Percentiles rank a stretch among this genome's conserved stretches.
Conservation (phyloP, 1,140 invertebrate genomes). For the Zaprionus lachaisei region DNA sequence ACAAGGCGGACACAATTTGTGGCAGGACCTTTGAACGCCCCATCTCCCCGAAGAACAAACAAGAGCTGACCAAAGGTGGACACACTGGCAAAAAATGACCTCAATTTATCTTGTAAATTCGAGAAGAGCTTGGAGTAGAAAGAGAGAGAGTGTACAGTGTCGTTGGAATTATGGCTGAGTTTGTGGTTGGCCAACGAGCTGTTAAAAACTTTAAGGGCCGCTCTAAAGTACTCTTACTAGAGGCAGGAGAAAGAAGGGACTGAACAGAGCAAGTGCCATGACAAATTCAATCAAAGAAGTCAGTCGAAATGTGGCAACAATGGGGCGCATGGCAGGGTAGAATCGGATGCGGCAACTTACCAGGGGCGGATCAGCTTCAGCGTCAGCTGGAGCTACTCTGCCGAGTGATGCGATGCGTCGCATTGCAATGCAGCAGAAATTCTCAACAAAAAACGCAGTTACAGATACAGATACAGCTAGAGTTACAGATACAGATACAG, state of each 20-base stretch:
- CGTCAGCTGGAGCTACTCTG: conserved; percentile 34
- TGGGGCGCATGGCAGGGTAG: conserved; percentile 43
- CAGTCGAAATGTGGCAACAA: conserved; percentile 30
- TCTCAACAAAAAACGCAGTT: conserved; percentile 52
- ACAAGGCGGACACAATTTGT: conserved; percentile 69
- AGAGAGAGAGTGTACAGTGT: conserved; percentile 33
- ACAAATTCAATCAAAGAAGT: conserved; percentile 72
- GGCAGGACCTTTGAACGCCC: conserved; percentile 51
- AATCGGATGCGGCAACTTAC: conserved; percentile 57
- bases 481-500: conserved; percentile 41
- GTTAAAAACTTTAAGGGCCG: conserved; percentile 59
- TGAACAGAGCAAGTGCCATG: conserved; percentile 49
- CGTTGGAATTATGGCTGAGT: conserved; percentile 73
- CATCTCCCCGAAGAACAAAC: conserved; percentile 41
- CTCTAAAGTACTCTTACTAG: conserved; percentile 12
- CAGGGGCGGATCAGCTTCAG: background rate
- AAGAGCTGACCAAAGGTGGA: conserved; percentile 63
- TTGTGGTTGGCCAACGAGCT: conserved; percentile 50
- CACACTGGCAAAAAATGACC: conserved; percentile 76
- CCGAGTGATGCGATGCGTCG: conserved; percentile 55
- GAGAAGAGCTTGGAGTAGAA: conserved; percentile 20
- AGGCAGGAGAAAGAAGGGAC: conserved; percentile 8
- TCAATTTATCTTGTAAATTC: conserved; percentile 80
- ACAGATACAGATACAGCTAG: conserved; percentile 52
- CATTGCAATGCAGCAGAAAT: conserved; percentile 62